phyloP scores from a whole-genome alignment of 2,888 invertebrate genomes.

The Agriopis aurantiaria region DNA sequence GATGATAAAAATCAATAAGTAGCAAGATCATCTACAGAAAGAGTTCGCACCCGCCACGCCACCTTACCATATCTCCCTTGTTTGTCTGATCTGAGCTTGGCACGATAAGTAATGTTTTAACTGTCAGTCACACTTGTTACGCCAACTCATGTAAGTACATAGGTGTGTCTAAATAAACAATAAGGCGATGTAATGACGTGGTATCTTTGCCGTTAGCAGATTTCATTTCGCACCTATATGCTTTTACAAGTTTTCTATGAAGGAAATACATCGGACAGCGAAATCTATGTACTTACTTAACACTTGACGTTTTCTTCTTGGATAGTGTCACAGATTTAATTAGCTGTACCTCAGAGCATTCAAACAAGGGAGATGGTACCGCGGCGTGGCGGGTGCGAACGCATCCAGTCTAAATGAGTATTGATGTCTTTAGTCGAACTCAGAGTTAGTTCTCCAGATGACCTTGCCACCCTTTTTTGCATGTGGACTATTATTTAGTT shows the following conservation, averaged over 20 bases:
- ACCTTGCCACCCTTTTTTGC: too few relatives aligned
- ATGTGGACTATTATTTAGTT: too few relatives aligned
- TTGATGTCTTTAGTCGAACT: too few relatives aligned
- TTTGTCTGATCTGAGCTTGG: neutral
- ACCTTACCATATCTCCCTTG: too few relatives aligned
- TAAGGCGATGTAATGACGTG: neutral
- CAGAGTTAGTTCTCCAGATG: too few relatives aligned
- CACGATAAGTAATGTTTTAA: neutral
- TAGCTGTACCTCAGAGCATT: neutral
- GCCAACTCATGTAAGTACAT: neutral
- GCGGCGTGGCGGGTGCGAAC: too few relatives aligned
- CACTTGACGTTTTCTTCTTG: neutral
- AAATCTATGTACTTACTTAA: neutral
- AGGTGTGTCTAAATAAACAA: constrained; percentile 20
- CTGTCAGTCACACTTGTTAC: constrained; percentile 1
- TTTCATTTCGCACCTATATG: constrained; percentile 29
- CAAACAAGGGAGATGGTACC: too few relatives aligned
- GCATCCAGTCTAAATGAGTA: neutral
- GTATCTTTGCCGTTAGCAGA: constrained; percentile 17
- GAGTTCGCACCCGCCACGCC: too few relatives aligned
- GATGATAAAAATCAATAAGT: too few relatives aligned
- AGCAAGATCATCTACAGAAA: too few relatives aligned
- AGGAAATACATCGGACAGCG: neutral
- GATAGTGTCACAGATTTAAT: neutral
- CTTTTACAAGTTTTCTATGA: constrained; percentile 5